These are phyloP conservation scores for Cetonia aurata DNA, from an alignment of 2,888 invertebrate genomes.

Conservation along the genomic window DNA sequence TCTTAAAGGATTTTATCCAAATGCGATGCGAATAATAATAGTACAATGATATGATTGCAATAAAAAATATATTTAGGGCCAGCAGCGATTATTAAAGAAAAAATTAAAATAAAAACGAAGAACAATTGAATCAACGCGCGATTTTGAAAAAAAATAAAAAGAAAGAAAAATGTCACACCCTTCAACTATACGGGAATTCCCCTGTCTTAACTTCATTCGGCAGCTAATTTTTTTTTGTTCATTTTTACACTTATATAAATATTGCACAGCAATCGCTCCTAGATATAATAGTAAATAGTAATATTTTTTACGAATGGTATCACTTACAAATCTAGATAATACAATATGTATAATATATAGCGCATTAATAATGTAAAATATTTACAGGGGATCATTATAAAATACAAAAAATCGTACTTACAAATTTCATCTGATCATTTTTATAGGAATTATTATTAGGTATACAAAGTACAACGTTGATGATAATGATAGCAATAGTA, in stretches of 20 bases:
- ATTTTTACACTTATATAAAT: conserved; percentile 2
- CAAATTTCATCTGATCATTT: conserved; percentile 5
- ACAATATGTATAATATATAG: conserved; percentile 17
- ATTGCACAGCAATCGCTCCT: conserved; percentile 45
- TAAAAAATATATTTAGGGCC: not conserved
- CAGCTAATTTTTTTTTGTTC: conserved; percentile 19
- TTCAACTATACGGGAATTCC: too few species aligned
- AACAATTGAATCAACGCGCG: not conserved
- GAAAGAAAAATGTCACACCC: conserved; percentile 1
- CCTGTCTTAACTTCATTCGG: conserved; percentile 3
- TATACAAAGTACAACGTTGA: conserved; percentile 13
- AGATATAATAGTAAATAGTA: conserved; percentile 27
- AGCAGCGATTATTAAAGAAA: not conserved
- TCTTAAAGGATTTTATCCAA: too few species aligned
- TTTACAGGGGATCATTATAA: conserved; percentile 5
- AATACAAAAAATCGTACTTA: conserved; percentile 12
- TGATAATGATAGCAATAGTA: not conserved
- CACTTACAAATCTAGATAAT: conserved; percentile 32
- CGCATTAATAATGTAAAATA: conserved; percentile 14
- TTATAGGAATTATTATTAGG: conserved; percentile 15
- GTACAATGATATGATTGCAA: not conserved
- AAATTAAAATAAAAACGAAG: not conserved
- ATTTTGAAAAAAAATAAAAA: not conserved
- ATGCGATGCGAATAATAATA: too few species aligned
- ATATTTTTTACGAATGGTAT: not conserved